phyloP scores from a whole-genome alignment of 2,797 vertebrate genomes.

The Graptemys geographica region DNA sequence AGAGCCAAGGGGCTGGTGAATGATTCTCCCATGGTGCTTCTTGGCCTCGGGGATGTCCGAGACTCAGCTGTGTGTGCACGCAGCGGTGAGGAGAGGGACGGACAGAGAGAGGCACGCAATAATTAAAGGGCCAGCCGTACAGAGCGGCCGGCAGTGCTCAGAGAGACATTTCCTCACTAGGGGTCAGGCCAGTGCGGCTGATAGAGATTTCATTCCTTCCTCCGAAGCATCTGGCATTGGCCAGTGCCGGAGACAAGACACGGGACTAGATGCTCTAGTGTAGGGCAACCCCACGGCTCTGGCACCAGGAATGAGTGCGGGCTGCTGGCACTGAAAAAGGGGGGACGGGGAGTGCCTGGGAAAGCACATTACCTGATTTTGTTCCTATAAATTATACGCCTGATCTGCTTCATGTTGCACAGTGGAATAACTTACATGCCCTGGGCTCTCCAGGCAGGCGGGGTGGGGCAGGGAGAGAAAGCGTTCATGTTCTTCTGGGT shows the following conservation, averaged over 20 bases:
- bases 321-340: not conserved
- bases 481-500: not conserved
- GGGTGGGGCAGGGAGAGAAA: not conserved
- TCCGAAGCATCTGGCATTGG: not conserved
- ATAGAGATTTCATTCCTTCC: not conserved
- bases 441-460: not conserved
- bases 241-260: not conserved
- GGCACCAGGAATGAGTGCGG: not conserved
- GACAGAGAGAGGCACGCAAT: too few relatives aligned
- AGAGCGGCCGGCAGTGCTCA: too few relatives aligned
- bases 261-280: not conserved
- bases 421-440: not conserved
- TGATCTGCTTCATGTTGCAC: not conserved
- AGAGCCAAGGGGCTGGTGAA: too few relatives aligned
- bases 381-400: not conserved
- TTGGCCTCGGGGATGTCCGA: too few relatives aligned
- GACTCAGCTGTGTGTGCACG: too few relatives aligned
- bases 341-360: not conserved
- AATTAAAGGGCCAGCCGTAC: too few relatives aligned
- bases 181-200: not conserved
- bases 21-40: too few relatives aligned
- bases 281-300: not conserved
- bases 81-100: too few relatives aligned
- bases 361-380: not conserved
- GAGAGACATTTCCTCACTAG: not conserved